phyloP scores from a whole-genome alignment of 2,888 invertebrate species.

The Rhingia rostrata region DNA sequence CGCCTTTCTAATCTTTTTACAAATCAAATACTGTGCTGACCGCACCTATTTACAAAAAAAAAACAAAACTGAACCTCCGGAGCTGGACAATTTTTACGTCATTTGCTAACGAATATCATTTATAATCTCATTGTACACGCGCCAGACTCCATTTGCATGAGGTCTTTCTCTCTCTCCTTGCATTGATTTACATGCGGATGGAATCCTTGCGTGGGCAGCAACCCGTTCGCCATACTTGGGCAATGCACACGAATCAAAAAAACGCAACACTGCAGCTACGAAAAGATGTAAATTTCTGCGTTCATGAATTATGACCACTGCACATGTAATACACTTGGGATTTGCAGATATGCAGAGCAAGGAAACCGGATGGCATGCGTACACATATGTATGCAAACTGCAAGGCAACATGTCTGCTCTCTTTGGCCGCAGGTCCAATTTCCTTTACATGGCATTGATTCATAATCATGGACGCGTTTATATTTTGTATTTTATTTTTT shows the following conservation, averaged over 20 bases:
- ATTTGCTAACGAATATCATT: constrained; percentile 74
- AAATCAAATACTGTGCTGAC: constrained; percentile 48
- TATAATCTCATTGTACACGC: constrained; percentile 70
- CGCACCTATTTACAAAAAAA: constrained; percentile 36
- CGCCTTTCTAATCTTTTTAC: constrained; percentile 65
- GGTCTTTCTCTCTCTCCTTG: constrained; percentile 27
- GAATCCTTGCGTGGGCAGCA: constrained; percentile 70
- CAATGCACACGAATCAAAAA: constrained; percentile 67
- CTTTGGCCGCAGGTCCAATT: constrained; percentile 67
- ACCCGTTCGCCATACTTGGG: constrained; percentile 68
- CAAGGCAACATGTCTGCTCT: constrained; percentile 54
- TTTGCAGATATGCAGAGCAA: constrained; percentile 2
- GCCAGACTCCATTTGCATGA: constrained; percentile 63
- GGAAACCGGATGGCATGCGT: constrained; percentile 62
- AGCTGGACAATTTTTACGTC: constrained; percentile 66
- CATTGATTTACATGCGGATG: constrained; percentile 69
- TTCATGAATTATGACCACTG: constrained; percentile 74
- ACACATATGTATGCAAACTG: constrained; percentile 49
- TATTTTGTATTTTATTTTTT: constrained; percentile 49
- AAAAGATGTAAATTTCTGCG: constrained; percentile 71
- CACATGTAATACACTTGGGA: constrained; percentile 64
- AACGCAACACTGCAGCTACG: constrained; percentile 54
- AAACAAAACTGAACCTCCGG: constrained; percentile 3
- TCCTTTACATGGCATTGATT: constrained; percentile 74
- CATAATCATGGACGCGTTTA: constrained; percentile 73